Conservation (phyloP, 2,797 vertebrate species). For the Xerus rutilus region DNA sequence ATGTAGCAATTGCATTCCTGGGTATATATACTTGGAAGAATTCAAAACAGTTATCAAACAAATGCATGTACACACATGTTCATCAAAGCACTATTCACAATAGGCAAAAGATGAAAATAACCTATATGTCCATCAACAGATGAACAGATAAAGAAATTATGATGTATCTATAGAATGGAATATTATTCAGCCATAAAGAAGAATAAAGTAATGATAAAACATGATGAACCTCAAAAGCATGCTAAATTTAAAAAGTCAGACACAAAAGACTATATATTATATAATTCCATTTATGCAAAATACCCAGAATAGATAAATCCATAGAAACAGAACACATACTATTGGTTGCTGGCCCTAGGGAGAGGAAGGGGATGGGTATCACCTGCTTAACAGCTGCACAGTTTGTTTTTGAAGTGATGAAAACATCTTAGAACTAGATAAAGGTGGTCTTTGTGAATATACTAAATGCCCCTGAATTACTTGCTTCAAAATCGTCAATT, state of each 20-base stretch:
- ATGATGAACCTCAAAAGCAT: neutral
- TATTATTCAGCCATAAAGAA: conserved; percentile 2
- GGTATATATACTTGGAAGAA: neutral
- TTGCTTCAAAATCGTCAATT: neutral
- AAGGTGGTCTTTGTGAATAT: neutral
- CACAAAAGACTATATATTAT: neutral
- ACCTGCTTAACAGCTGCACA: too few relatives aligned
- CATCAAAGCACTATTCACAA: neutral
- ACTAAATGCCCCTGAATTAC: neutral
- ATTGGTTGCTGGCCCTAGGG: neutral
- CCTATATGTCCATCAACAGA: neutral
- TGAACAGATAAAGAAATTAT: neutral
- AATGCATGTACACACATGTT: neutral
- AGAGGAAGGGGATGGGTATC: neutral
- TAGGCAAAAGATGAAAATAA: neutral
- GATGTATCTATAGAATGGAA: neutral
- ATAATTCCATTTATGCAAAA: neutral
- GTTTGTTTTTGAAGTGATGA: neutral
- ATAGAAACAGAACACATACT: neutral
- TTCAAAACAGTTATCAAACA: neutral
- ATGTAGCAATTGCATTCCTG: neutral
- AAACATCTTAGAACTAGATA: neutral
- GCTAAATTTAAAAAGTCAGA: neutral
- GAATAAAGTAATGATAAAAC: neutral
- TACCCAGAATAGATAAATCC: neutral